Conservation (phyloP, 2,113 vertebrate genomes). For the Pelusios castaneus region DNA sequence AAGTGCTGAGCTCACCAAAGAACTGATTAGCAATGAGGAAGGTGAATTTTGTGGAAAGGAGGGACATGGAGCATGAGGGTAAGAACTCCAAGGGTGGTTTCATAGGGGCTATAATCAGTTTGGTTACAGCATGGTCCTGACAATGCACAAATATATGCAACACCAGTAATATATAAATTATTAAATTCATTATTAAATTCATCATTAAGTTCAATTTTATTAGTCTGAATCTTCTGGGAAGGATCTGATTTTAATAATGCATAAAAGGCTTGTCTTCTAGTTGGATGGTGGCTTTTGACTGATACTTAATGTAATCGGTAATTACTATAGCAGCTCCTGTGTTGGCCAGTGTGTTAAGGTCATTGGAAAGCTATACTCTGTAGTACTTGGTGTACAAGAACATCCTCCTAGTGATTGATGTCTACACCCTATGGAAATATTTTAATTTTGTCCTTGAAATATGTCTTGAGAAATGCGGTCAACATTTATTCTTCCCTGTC, state of each 20-base stretch:
- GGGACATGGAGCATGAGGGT: not conserved
- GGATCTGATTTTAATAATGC: slow-evolving; percentile 67
- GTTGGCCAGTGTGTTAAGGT: slow-evolving; percentile 60
- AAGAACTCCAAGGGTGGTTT: not conserved
- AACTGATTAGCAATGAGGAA: not conserved
- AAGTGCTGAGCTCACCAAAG: not conserved
- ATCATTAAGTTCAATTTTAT: slow-evolving; percentile 67
- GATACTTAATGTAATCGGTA: slow-evolving; percentile 75
- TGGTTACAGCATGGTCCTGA: no score
- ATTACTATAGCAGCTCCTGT: slow-evolving; percentile 69
- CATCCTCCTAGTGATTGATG: slow-evolving; percentile 73
- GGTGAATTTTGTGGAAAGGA: not conserved
- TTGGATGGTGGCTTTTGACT: slow-evolving; percentile 60
- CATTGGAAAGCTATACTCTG: slow-evolving; percentile 50
- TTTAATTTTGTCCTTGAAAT: slow-evolving; percentile 72
- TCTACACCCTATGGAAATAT: slow-evolving; percentile 55
- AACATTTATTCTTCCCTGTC: slow-evolving; percentile 48
- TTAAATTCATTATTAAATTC: slow-evolving; percentile 59
- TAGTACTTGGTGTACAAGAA: slow-evolving; percentile 66
- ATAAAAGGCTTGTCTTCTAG: slow-evolving; percentile 63
- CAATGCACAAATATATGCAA: not conserved
- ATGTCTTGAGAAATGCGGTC: slow-evolving; percentile 56
- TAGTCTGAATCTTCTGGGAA: slow-evolving; percentile 66
- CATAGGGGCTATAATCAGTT: no score
- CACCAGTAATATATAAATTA: slow-evolving; percentile 5